A percentile compares a stretch with the other conserved stretches of the same genome.
Evolutionary conservation across 2,888 invertebrate genomes (phyloP).

Genomic region (Drosophila mulleri): DNA sequence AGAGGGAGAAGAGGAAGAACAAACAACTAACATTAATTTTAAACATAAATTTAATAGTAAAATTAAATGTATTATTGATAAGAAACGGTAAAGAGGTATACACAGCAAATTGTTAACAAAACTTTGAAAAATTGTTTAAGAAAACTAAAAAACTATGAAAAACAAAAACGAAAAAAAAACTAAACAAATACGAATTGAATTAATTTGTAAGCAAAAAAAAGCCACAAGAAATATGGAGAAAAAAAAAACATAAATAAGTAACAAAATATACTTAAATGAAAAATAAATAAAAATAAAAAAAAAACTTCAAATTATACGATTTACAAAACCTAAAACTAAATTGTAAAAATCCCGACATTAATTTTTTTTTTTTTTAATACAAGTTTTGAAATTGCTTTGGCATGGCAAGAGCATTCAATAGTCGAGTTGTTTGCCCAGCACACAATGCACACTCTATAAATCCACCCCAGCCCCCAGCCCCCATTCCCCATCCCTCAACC

Average conservation of each 20-base stretch:
- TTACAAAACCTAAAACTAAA: conserved; percentile 63
- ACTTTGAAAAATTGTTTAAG: conserved; percentile 64
- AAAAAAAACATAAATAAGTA: conserved; percentile 27
- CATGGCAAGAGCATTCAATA: conserved; percentile 18
- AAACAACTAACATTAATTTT: conserved; percentile 75
- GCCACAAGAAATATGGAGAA: conserved; percentile 16
- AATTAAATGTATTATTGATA: conserved; percentile 63
- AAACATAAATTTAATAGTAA: conserved; percentile 74
- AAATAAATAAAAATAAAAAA: conserved; percentile 1
- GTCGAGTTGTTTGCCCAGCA: conserved; percentile 17
- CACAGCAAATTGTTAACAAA: conserved; percentile 69
- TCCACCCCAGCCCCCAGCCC: neutral
- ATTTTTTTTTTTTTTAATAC: conserved; percentile 31
- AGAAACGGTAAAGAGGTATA: conserved; percentile 51
- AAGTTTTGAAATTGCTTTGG: conserved; percentile 24
- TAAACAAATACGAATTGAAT: conserved; percentile 51
- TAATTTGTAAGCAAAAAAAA: conserved; percentile 47
- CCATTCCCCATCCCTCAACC: neutral
- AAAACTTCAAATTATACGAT: conserved; percentile 69
- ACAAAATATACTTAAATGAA: conserved; percentile 56
- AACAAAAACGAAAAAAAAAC: conserved; percentile 18
- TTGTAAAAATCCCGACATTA: conserved; percentile 51
- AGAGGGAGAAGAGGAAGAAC: conserved; percentile 4
- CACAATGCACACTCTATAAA: neutral
- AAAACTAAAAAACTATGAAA: conserved; percentile 32